Conservation (phyloP, 2,888 invertebrate species). For the Pterostichus niger region DNA sequence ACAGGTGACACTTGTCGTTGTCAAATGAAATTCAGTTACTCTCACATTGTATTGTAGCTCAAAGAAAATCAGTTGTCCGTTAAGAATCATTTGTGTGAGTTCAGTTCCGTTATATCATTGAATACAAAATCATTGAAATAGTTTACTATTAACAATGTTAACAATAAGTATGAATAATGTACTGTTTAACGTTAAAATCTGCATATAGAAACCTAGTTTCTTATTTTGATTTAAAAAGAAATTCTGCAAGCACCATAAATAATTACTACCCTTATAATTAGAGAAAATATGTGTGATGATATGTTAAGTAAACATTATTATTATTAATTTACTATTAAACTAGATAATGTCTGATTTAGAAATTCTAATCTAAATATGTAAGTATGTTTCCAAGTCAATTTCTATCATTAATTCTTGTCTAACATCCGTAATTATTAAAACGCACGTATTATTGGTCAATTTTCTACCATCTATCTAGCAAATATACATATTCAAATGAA, state of each 20-base stretch:
- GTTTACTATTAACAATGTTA: conserved; percentile 16
- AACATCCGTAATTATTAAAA: conserved; percentile 19
- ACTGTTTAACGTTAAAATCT: conserved; percentile 15
- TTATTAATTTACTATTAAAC: conserved; percentile 20
- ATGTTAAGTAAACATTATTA: conserved; percentile 15
- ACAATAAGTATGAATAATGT: conserved; percentile 20
- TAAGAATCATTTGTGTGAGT: conserved; percentile 33
- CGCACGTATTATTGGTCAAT: conserved; percentile 8
- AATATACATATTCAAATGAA: not conserved
- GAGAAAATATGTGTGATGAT: conserved; percentile 11
- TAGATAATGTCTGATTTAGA: conserved; percentile 32
- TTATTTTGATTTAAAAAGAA: conserved; percentile 7
- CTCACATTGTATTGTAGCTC: conserved; percentile 4
- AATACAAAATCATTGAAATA: conserved; percentile 37
- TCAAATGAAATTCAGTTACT: conserved; percentile 4
- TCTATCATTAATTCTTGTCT: conserved; percentile 40
- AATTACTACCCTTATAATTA: conserved; percentile 31
- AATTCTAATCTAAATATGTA: conserved; percentile 42
- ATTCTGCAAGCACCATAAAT: not conserved
- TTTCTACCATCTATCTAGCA: not conserved
- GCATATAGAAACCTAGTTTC: conserved; percentile 38
- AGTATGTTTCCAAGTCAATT: conserved; percentile 33
- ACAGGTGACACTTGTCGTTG: too few relatives aligned
- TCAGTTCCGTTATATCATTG: conserved; percentile 31
- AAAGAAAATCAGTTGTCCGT: conserved; percentile 43